Conservation (phyloP, 92 coral and sea anemone species). For the Epizoanthus scotinus region DNA sequence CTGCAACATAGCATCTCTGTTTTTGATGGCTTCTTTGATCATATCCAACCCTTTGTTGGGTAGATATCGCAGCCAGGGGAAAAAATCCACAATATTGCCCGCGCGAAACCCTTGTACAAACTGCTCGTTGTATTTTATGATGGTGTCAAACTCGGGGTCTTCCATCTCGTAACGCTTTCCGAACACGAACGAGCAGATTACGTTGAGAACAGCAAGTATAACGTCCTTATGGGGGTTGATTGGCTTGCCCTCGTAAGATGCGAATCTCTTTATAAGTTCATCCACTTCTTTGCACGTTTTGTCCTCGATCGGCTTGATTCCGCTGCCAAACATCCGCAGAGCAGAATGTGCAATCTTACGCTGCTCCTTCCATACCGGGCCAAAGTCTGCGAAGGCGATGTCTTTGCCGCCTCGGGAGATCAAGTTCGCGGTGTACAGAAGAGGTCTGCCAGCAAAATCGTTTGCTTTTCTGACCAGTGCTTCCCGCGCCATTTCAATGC, state of each 20-base stretch:
- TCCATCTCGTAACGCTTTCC: constrained; percentile 83
- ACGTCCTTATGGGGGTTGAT: constrained; percentile 76
- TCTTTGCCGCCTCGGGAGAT: constrained; percentile 91
- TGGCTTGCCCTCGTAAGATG: constrained; percentile 63
- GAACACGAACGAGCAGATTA: constrained; percentile 89
- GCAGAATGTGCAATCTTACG: constrained; percentile 96
- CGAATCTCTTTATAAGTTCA: constrained; percentile 75
- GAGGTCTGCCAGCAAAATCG: constrained; percentile 95
- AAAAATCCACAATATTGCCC: constrained; percentile 89
- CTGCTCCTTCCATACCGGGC: constrained; percentile 91
- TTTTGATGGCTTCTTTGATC: constrained; percentile 76
- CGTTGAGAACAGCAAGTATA: constrained; percentile 81
- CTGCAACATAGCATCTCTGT: constrained; percentile 78
- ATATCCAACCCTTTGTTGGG: constrained; percentile 77
- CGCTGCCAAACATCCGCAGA: constrained; percentile 84
- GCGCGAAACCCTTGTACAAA: constrained; percentile 91
- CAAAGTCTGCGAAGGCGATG: constrained; percentile 90
- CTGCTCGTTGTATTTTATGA: constrained; percentile 73
- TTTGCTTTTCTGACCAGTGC: constrained; percentile 88
- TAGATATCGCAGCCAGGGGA: constrained; percentile 88
- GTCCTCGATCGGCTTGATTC: constrained; percentile 75
- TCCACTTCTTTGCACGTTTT: constrained; percentile 79
- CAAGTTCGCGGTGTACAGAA: constrained; percentile 79
- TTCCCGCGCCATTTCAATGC: constrained; percentile 93
- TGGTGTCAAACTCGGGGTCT: constrained; percentile 85